These are phyloP conservation scores for Sphecodes monilicornis DNA, from an alignment of 2,888 invertebrate genomes.

Conservation along the genomic window DNA sequence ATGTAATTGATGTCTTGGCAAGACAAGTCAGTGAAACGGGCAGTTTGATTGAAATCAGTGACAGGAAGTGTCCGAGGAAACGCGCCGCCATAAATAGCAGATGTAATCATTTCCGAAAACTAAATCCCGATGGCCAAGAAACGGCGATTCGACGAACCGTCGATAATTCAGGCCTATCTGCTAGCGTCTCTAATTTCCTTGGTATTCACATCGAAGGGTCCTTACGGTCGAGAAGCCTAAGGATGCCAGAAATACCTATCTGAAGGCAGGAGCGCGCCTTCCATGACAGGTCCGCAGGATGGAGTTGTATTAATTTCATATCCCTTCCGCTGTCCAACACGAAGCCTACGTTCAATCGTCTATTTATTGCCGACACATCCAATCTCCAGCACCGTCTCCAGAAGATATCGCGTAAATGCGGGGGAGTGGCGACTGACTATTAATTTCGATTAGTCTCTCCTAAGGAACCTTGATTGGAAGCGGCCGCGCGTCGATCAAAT, in stretches of 20 bases:
- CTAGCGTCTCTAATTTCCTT: constrained; percentile 81
- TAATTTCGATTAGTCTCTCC: constrained; percentile 75
- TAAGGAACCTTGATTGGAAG: constrained; percentile 72
- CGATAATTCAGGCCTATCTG: constrained; percentile 70
- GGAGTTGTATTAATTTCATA: constrained; percentile 84
- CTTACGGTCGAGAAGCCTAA: constrained; percentile 81
- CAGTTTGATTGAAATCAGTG: constrained; percentile 13
- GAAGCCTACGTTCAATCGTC: constrained; percentile 80
- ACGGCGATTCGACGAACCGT: constrained; percentile 62
- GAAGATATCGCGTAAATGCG: constrained; percentile 82
- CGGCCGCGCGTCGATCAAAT: constrained; percentile 61
- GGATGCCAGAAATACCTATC: constrained; percentile 81
- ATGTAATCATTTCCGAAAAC: constrained; percentile 31
- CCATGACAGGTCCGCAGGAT: constrained; percentile 74
- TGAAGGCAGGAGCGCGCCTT: constrained; percentile 68
- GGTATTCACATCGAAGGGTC: constrained; percentile 81
- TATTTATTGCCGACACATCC: constrained; percentile 82
- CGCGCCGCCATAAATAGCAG: neutral
- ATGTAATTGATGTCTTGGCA: neutral
- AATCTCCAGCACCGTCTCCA: constrained; percentile 77
- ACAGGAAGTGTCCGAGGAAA: constrained; percentile 8
- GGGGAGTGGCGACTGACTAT: constrained; percentile 78
- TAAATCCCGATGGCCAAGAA: constrained; percentile 60
- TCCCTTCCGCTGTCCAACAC: constrained; percentile 80
- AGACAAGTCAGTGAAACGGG: neutral